Base-by-base conservation (phyloP, 2,113 vertebrate species). In the Rhabdomys dilectus region DNA sequence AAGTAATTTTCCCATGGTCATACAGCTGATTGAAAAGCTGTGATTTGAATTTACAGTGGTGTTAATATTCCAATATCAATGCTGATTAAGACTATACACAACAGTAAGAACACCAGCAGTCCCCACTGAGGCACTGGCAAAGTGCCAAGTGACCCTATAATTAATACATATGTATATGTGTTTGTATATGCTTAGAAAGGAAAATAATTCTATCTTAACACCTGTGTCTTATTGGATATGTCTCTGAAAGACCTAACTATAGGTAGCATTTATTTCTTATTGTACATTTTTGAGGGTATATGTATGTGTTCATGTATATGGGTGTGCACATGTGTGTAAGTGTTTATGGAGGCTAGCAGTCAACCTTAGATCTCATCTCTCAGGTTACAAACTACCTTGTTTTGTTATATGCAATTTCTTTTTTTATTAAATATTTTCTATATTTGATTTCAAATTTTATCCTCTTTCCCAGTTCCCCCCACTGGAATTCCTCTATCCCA, bases 241-340 rank as follows among this genome's bases (percentile, higher is more conserved):
- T 42, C 42, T 21, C 22, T 95, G 48, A 81, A 36, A 58, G 94
- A 56, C 31, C 29, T 93, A 75, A 92, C 92, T 95, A 91, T 78
- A 72, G 45, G 24, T 31, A 66, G 5, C 75, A 22, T 95, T 85
- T 77, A 91, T 85, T 64, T 31, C 12, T 87, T 70, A n/a, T 66
- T 70, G 42, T 87, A 19, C 17, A 15, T 68, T 12, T 51, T 13
- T 13, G 31, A 48, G 19, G 22, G 9, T 64, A 2, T 5, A 36
- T 68, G 45, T 36, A 36, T 68, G 19, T 51, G 26, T 87, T 70
- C 36, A 51, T 70, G 34, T 15, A n/a, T 70, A 34, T 68, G 22
- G 2, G 58, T 31, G 3, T 64, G n/a, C 42, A 34, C 58, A 42
- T 64, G 19, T 53, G 24, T 31, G 15, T 84, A 84, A 82, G 62